Percentiles rank a stretch among this genome's conserved stretches.
phyloP scores from a whole-genome alignment of 2,797 vertebrate genomes.

The Morus bassanus region DNA sequence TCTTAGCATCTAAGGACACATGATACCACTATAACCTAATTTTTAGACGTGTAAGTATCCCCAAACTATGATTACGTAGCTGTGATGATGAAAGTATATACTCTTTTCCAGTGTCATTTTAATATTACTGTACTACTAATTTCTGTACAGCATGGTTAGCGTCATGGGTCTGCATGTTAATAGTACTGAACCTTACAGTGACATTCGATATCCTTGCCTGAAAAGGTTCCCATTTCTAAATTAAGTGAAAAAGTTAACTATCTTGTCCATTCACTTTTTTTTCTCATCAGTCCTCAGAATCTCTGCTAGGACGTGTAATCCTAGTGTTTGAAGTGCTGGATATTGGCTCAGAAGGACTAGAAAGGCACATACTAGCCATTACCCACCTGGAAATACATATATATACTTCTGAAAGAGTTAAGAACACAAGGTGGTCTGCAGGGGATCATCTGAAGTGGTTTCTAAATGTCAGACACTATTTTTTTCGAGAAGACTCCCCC shows the following conservation, averaged over 20 bases:
- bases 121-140: background rate
- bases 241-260: background rate
- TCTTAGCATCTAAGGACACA: background rate
- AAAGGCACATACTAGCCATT: background rate
- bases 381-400: background rate
- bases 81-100: background rate
- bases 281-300: background rate
- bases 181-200: background rate
- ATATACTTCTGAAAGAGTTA: background rate
- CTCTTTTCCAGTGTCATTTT: background rate
- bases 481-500: background rate
- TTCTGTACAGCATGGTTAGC: background rate
- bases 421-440: background rate
- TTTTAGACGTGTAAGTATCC: background rate
- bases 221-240: background rate
- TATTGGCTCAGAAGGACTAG: background rate
- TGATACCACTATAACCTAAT: background rate
- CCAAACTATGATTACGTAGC: background rate
- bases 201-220: background rate
- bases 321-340: background rate
- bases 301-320: background rate
- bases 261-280: background rate
- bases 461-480: background rate
- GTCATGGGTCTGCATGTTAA: background rate
- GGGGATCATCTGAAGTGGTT: background rate